These are phyloP conservation scores for Halictus quadricinctus DNA, from an alignment of 2,888 invertebrate genomes.

Conservation along the genomic window DNA sequence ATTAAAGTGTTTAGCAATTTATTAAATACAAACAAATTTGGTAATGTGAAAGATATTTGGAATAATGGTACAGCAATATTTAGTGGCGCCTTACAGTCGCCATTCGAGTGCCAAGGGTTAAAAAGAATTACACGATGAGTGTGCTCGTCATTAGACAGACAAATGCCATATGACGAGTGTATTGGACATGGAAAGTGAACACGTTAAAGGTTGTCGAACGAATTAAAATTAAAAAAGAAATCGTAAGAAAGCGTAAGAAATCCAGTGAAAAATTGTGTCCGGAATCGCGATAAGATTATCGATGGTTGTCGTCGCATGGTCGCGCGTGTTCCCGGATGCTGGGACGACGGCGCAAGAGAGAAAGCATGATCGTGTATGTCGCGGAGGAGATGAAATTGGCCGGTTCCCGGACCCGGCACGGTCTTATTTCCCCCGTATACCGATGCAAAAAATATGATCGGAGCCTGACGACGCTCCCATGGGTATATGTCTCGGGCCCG, in stretches of 20 bases:
- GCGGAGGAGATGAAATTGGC: conserved; percentile 58
- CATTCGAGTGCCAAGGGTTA: background rate
- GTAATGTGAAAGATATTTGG: no score
- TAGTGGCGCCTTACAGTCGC: no score
- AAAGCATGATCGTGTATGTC: conserved; percentile 45
- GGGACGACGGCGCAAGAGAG: background rate
- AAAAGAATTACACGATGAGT: background rate
- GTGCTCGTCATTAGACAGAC: no score
- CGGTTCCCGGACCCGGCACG: conserved; percentile 15
- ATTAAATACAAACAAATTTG: no score
- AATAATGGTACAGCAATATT: no score
- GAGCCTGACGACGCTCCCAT: conserved; percentile 71
- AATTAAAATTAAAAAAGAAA: background rate
- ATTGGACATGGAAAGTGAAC: background rate
- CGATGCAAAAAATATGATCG: conserved; percentile 78
- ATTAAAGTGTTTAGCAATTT: no score
- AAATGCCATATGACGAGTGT: background rate
- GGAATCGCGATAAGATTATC: background rate
- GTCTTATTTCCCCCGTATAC: conserved; percentile 68
- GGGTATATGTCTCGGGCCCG: conserved; percentile 67
- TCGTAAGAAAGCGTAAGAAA: background rate
- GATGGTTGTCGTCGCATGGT: background rate
- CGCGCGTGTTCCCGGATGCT: conserved; percentile 3
- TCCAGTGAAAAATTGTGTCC: background rate
- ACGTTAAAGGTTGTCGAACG: background rate